Conservation (phyloP, 2,113 vertebrate species). For the Psammodynastes pulverulentus region DNA sequence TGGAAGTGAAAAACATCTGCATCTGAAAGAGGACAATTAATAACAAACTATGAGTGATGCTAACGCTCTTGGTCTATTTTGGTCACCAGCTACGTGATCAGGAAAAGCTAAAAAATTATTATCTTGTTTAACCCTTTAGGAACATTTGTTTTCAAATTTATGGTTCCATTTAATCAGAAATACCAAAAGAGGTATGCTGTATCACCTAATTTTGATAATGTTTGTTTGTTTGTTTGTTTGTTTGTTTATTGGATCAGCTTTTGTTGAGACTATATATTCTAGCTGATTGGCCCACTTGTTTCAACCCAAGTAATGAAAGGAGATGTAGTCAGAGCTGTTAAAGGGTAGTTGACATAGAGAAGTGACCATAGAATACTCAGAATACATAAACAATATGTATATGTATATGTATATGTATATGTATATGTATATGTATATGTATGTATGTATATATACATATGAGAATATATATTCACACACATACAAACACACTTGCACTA, state of each 20-base stretch:
- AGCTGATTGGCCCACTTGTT: neutral
- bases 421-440: no score
- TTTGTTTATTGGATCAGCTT: neutral
- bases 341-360: neutral
- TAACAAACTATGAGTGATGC: slow-evolving; percentile 68
- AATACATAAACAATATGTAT: no score
- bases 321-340: neutral
- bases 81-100: slow-evolving; percentile 62
- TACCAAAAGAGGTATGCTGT: neutral
- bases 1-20: slow-evolving; percentile 78
- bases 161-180: neutral
- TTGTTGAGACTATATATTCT: neutral
- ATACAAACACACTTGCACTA: neutral
- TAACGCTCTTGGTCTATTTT: slow-evolving; percentile 67
- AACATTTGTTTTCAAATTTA: neutral
- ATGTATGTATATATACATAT: no score
- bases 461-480: no score
- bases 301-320: neutral
- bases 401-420: no score
- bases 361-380: no score
- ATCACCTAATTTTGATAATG: neutral
- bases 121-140: slow-evolving; percentile 53
- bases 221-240: neutral
- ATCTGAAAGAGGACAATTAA: slow-evolving; percentile 75
- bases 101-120: slow-evolving; percentile 49